Conservation (phyloP, 1,140 invertebrate genomes). For the Drosophila subpulchrella region DNA sequence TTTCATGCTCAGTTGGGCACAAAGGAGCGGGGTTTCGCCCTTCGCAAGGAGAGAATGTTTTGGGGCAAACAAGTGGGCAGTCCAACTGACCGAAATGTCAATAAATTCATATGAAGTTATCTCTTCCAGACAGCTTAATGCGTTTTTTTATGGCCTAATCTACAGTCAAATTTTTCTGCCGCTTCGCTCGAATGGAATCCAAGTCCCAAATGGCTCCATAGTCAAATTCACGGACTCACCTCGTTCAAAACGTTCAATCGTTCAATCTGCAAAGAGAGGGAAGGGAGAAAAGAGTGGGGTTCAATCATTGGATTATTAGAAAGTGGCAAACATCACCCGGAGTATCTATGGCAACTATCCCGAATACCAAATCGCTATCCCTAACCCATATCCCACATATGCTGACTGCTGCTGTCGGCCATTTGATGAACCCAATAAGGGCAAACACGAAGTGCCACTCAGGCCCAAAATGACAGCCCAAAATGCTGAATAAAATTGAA, state of each 20-base stretch:
- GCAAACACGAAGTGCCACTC: constrained; percentile 67
- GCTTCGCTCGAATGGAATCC: constrained; percentile 39
- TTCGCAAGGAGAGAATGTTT: constrained; percentile 15
- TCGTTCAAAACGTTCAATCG: constrained; percentile 16
- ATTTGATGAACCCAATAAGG: constrained; percentile 79
- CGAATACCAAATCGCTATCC: too few relatives aligned
- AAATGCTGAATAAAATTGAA: constrained; percentile 79
- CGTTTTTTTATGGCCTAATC: constrained; percentile 78
- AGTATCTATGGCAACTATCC: constrained; percentile 57
- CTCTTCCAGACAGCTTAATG: constrained; percentile 82
- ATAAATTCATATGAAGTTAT: constrained; percentile 83
- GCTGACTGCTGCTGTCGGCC: constrained; percentile 58
- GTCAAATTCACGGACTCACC: constrained; percentile 57
- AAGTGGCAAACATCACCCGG: constrained; percentile 26
- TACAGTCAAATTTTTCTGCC: constrained; percentile 72
- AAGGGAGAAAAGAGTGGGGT: not conserved
- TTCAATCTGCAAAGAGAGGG: constrained; percentile 41
- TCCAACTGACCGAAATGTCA: constrained; percentile 66
- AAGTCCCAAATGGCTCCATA: constrained; percentile 46
- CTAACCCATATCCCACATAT: constrained; percentile 41
- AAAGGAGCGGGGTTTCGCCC: constrained; percentile 25
- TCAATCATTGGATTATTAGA: constrained; percentile 32
- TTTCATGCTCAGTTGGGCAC: constrained; percentile 70
- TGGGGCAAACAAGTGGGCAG: constrained; percentile 57
- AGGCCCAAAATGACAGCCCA: constrained; percentile 60